A percentile compares a stretch with the other conserved stretches of the same genome.
Conservation (phyloP, 2,888 invertebrate genomes). For the Drosophila fungiperda region DNA sequence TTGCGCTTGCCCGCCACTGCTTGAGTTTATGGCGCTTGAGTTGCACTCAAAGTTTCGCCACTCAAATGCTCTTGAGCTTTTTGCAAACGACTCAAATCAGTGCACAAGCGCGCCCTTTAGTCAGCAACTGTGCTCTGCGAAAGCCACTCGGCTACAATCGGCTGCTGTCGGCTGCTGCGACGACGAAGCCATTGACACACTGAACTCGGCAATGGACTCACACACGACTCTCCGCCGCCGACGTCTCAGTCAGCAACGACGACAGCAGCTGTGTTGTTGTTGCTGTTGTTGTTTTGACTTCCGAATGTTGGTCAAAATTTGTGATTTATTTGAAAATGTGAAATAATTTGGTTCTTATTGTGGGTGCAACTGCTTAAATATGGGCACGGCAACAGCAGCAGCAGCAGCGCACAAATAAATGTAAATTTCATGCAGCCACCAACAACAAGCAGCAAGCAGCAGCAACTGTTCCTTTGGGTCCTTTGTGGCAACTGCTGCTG, state of each 20-base stretch:
- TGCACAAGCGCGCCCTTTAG: slow-evolving; percentile 68
- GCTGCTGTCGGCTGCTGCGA: slow-evolving; percentile 5
- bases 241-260: slow-evolving; percentile 22
- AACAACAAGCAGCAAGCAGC: background rate
- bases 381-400: slow-evolving; percentile 9
- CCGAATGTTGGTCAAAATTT: slow-evolving; percentile 62
- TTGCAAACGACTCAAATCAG: slow-evolving; percentile 18
- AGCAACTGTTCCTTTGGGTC: slow-evolving; percentile 12
- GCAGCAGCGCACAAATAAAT: slow-evolving; percentile 50
- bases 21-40: slow-evolving; percentile 8
- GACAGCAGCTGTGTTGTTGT: slow-evolving; percentile 4
- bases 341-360: slow-evolving; percentile 69
- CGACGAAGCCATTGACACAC: slow-evolving; percentile 68
- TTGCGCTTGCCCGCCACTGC: background rate
- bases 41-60: background rate
- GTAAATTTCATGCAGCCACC: slow-evolving; percentile 66
- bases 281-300: slow-evolving; percentile 15
- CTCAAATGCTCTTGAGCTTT: slow-evolving; percentile 53
- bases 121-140: slow-evolving; percentile 60
- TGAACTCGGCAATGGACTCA: slow-evolving; percentile 64
- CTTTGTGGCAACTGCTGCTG: slow-evolving; percentile 37
- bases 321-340: slow-evolving; percentile 74
- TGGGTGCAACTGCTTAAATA: slow-evolving; percentile 43
- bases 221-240: slow-evolving; percentile 29
- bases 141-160: slow-evolving; percentile 25